These are phyloP conservation scores for Diaphora mendica DNA, from an alignment of 2,888 invertebrate genomes.

Conservation along the genomic window DNA sequence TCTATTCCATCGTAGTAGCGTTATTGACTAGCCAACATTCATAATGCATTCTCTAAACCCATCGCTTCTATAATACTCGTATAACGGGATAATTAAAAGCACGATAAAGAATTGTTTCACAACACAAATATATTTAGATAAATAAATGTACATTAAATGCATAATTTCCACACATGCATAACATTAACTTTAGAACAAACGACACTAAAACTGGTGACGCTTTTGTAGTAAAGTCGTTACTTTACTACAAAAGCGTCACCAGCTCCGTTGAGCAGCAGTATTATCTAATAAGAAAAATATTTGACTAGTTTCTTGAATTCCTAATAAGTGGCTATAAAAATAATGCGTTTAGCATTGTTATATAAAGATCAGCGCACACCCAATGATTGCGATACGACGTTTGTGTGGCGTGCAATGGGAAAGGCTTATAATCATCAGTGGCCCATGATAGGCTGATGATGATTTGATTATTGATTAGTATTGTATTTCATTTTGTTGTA, in stretches of 20 bases:
- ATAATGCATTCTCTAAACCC: neutral
- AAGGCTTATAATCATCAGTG: too few relatives aligned
- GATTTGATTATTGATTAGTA: neutral
- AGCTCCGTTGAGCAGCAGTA: slow-evolving; percentile 9
- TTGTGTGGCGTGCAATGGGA: neutral
- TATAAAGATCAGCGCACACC: neutral
- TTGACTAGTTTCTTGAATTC: slow-evolving; percentile 9
- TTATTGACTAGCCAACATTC: too few relatives aligned
- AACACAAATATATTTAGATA: neutral
- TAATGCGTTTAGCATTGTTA: neutral
- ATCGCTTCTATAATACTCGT: neutral
- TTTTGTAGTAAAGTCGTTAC: slow-evolving; percentile 20
- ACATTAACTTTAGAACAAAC: neutral
- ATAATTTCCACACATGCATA: neutral
- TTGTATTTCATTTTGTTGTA: neutral
- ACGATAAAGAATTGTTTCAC: neutral
- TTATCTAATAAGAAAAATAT: slow-evolving; percentile 28
- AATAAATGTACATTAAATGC: neutral
- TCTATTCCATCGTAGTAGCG: too few relatives aligned
- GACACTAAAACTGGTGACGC: slow-evolving; percentile 13
- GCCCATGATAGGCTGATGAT: neutral
- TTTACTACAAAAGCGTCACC: too few relatives aligned
- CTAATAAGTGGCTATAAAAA: neutral
- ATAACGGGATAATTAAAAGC: neutral
- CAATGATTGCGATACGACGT: neutral